A percentile compares a stretch with the other conserved stretches of the same genome.
phyloP scores from a whole-genome alignment of 2,888 invertebrate genomes.

The Masnerella sp. region DNA sequence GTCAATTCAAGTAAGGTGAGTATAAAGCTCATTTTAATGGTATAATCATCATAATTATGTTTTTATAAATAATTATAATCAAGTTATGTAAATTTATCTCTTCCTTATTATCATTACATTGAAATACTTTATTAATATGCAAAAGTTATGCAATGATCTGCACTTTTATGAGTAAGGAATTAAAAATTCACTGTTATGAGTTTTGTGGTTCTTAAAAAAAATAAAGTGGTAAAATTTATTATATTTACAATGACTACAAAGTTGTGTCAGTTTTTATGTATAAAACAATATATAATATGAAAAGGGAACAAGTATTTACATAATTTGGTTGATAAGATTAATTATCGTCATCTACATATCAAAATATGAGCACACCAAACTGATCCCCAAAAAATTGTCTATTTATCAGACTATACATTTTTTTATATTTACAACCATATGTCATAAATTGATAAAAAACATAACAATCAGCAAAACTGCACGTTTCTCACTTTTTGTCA shows the following conservation, averaged over 20 bases:
- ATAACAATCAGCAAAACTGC: background rate
- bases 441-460: background rate
- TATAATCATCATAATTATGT: too few relatives aligned
- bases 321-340: constrained; percentile 23
- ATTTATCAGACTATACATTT: too few relatives aligned
- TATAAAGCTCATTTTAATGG: background rate
- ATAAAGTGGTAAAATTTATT: background rate
- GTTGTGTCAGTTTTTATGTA: background rate
- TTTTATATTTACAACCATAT: too few relatives aligned
- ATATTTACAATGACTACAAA: background rate
- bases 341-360: background rate
- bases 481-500: background rate
- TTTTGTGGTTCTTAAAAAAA: too few relatives aligned
- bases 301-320: constrained; percentile 12
- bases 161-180: too few relatives aligned
- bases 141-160: too few relatives aligned
- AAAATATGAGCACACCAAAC: background rate
- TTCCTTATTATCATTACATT: too few relatives aligned
- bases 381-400: background rate
- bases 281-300: background rate
- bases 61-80: too few relatives aligned
- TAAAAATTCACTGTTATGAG: too few relatives aligned
- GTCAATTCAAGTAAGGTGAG: background rate
- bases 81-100: too few relatives aligned
- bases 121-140: too few relatives aligned